Evolutionary conservation across 2,797 vertebrate species (phyloP).

Genomic region (Girardinus metallicus): DNA sequence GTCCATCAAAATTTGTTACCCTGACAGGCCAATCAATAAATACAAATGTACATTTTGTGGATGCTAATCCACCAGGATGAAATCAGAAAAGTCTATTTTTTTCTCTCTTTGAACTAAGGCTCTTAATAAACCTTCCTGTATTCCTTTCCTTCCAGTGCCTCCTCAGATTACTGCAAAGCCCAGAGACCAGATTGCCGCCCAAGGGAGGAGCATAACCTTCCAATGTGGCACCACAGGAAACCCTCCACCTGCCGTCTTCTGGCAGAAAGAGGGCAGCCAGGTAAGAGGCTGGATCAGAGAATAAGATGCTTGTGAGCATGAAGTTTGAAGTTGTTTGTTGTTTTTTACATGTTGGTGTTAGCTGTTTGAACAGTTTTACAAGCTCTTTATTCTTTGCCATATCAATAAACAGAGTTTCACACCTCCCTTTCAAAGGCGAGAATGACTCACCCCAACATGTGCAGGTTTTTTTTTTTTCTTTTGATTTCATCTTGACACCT

Average conservation of each 20-base stretch:
- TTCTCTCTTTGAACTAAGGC: background rate
- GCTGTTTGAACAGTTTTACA: conserved; percentile 20
- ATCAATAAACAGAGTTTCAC: conserved; percentile 47
- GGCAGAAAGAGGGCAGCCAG: conserved; percentile 99
- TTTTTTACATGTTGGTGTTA: conserved; percentile 8
- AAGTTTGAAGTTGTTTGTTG: conserved; percentile 1
- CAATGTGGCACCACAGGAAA: conserved; percentile 94
- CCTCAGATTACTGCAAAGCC: conserved; percentile 90
- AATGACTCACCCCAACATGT: conserved; percentile 57
- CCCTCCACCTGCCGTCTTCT: conserved; percentile 94
- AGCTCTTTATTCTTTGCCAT: conserved; percentile 29
- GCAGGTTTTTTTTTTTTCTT: conserved; percentile 40
- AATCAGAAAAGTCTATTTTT: background rate
- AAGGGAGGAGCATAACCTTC: conserved; percentile 88
- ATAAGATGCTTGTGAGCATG: conserved; percentile 25
- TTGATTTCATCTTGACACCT: conserved; percentile 30
- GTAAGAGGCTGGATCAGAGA: conserved; percentile 70
- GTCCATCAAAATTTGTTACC: too few relatives aligned
- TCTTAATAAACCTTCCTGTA: conserved; percentile 17
- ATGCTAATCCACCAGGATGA: background rate
- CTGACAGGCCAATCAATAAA: background rate
- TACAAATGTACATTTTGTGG: background rate
- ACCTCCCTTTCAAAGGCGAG: conserved; percentile 53
- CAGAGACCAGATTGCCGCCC: conserved; percentile 87
- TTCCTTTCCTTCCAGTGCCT: conserved; percentile 81